phyloP scores from a whole-genome alignment of 2,797 vertebrate species.

The Danio albolineatus region DNA sequence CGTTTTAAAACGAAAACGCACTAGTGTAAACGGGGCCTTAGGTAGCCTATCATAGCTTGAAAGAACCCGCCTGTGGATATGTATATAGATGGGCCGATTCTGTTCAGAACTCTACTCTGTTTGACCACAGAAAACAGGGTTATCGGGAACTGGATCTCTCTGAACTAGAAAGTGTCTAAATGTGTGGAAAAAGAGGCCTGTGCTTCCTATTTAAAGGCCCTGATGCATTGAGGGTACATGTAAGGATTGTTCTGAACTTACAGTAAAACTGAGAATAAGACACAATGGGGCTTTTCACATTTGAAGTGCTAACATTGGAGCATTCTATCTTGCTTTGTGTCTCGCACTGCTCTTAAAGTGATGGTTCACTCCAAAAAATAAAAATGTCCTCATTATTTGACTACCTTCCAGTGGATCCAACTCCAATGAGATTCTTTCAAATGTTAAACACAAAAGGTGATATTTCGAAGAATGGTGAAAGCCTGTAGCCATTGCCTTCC shows the following conservation, averaged over 20 bases:
- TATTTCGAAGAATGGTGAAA: no score
- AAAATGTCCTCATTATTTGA: no score
- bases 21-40: no score
- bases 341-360: no score
- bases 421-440: no score
- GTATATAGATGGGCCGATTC: background rate
- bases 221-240: background rate
- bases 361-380: no score
- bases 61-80: constrained; percentile 17
- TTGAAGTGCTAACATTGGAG: no score
- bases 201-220: background rate
- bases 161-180: constrained; percentile 11
- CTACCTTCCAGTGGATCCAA: no score
- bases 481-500: no score
- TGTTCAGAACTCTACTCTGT: constrained; percentile 25
- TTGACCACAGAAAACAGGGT: constrained; percentile 17
- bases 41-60: background rate
- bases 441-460: no score
- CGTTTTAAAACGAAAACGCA: no score
- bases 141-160: constrained; percentile 6
- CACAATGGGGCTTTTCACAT: background rate
- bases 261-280: background rate
- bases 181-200: constrained; percentile 5
- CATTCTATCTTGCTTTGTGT: no score
- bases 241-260: background rate